phyloP scores from a whole-genome alignment of 2,113 vertebrate species.

The Ciconia stormi region DNA sequence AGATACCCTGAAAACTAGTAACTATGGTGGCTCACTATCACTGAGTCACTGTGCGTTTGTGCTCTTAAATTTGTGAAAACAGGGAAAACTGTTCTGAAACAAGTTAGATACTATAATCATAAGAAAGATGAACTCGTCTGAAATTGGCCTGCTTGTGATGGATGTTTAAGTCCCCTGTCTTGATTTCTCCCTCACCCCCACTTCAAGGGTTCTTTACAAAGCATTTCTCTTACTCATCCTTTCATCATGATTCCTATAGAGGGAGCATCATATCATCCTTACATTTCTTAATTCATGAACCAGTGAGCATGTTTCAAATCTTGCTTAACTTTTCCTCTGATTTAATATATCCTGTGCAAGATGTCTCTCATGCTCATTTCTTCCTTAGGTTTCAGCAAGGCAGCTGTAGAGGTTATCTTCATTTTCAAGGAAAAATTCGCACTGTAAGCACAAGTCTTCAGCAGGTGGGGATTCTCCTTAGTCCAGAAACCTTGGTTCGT shows the following conservation, averaged over 20 bases:
- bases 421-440: neutral
- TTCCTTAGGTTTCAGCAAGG: neutral
- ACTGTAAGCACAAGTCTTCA: neutral
- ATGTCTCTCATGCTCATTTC: neutral
- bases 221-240: neutral
- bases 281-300: neutral
- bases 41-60: neutral
- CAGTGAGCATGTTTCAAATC: neutral
- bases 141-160: neutral
- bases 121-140: neutral
- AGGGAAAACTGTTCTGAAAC: neutral
- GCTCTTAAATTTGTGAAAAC: neutral
- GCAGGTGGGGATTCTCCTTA: neutral
- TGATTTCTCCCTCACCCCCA: neutral
- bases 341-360: neutral
- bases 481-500: neutral
- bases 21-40: neutral
- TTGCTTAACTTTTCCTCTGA: neutral
- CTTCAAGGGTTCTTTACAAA: neutral
- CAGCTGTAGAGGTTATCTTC: neutral
- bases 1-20: neutral
- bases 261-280: neutral
- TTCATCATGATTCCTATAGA: neutral
- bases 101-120: neutral
- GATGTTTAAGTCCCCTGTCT: neutral